Conservation (phyloP, 2,888 invertebrate genomes). For the Dryobotodes eremita region DNA sequence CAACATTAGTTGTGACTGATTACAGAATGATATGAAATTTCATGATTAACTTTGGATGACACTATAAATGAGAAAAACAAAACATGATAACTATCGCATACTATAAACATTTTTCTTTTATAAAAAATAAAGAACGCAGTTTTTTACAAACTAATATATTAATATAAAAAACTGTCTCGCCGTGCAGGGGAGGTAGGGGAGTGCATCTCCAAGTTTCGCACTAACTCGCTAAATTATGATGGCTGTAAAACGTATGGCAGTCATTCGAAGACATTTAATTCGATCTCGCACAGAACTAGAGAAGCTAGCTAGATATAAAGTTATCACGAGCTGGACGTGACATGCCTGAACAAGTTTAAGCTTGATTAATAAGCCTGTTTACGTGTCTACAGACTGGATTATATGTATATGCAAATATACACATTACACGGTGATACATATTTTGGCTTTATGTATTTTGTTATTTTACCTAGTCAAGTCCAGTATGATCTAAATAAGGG, state of each 20-base stretch:
- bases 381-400: constrained; percentile 24
- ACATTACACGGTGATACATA: background rate
- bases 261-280: constrained; percentile 49
- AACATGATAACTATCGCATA: too few relatives aligned
- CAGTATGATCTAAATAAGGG: background rate
- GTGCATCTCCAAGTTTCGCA: constrained; percentile 42
- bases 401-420: constrained; percentile 23
- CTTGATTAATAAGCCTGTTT: constrained; percentile 37
- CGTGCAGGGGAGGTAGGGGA: background rate
- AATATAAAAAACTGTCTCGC: constrained; percentile 37
- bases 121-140: background rate
- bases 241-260: constrained; percentile 36
- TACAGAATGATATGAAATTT: background rate
- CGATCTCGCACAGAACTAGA: constrained; percentile 18
- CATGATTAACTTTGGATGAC: background rate
- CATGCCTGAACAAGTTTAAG: constrained; percentile 23
- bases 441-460: background rate
- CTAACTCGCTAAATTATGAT: constrained; percentile 49
- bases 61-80: background rate
- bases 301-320: background rate
- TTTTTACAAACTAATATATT: constrained; percentile 4
- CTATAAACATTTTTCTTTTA: background rate
- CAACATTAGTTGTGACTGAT: background rate
- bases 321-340: constrained; percentile 38
- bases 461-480: background rate